Conservation (phyloP, 1,140 invertebrate genomes). For the Cecropterus lyciades region DNA sequence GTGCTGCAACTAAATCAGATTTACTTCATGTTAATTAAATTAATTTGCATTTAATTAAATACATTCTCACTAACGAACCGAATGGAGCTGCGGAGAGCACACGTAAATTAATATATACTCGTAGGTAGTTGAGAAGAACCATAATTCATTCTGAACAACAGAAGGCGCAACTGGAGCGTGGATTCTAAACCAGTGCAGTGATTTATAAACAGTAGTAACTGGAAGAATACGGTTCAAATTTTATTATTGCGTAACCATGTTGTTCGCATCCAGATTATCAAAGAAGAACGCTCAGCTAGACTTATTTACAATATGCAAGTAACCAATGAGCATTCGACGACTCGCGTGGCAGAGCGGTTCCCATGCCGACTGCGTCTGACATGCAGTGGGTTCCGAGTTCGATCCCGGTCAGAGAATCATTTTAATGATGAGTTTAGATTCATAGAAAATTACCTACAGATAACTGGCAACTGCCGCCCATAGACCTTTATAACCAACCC, state of each 20-base stretch:
- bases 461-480: too few relatives aligned
- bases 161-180: constrained; percentile 21
- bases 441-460: too few relatives aligned
- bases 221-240: background rate
- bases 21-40: background rate
- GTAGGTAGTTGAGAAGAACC: constrained; percentile 7
- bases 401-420: too few relatives aligned
- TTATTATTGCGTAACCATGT: background rate
- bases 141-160: constrained; percentile 23
- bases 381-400: too few relatives aligned
- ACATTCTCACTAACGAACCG: constrained; percentile 4
- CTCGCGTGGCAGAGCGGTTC: too few relatives aligned
- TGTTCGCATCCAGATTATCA: too few relatives aligned
- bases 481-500: too few relatives aligned
- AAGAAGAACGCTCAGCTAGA: too few relatives aligned
- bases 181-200: constrained; percentile 1
- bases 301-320: too few relatives aligned
- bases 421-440: too few relatives aligned
- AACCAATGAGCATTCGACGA: too few relatives aligned
- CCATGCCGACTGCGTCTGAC: too few relatives aligned
- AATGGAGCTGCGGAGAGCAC: background rate
- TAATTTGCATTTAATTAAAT: constrained; percentile 5
- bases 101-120: constrained; percentile 24
- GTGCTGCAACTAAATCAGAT: background rate
- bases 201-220: constrained; percentile 14